Evolutionary conservation across 2,113 vertebrate genomes (phyloP), one percentile per base, ranked within the genome.

Genomic region (Bufo gargarizans): DNA sequence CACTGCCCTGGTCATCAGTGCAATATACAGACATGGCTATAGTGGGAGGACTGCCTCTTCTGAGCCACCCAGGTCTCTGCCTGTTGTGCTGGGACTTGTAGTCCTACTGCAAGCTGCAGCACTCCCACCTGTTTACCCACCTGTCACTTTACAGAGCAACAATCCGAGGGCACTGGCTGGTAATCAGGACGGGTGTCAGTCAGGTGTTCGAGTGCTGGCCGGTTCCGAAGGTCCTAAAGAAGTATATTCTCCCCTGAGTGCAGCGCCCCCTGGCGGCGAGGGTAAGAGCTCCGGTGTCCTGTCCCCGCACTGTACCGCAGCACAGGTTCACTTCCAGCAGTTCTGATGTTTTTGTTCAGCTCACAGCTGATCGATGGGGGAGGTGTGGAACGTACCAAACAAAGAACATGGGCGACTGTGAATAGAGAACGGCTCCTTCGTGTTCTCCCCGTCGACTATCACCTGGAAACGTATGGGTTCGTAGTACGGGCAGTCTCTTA

Each of bases 331-430:
- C 47, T 80, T 19, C 11, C 47, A 33, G 56, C 72, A 20, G 12
- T 17, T 82, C 50, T 71, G 79, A 47, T 88, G 86, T 88, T 88
- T 82, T 88, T 82, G 86, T 88, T 88, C 65, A 58, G 55, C 47
- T 87, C 77, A 88, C 79, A 82, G 78, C 86, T 82, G 86, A 81
- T 72, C 19, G 61, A 3, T 67, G 65, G 86, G 86, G 86, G 84
- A 56, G 67, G 84, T 45, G 65, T n/a, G 86, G 86, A 74, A 13
- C 81, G 79, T 74, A 47, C 69, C 86, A 88, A 82, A 4, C 16
- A 8, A 33, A 61, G 67, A 43, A 86, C 43, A 77, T 61, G 74
- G 81, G 3, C 61, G 6, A 14, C 11, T 4, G 20, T n/a, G 6
- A 80, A 8, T 43, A 22, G 22, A 19, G 6, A 80, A 22, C 45